A percentile compares a stretch with the other conserved stretches of the same genome.
Conservation (phyloP, 2,113 vertebrate species). For the Tragelaphus buxtoni region DNA sequence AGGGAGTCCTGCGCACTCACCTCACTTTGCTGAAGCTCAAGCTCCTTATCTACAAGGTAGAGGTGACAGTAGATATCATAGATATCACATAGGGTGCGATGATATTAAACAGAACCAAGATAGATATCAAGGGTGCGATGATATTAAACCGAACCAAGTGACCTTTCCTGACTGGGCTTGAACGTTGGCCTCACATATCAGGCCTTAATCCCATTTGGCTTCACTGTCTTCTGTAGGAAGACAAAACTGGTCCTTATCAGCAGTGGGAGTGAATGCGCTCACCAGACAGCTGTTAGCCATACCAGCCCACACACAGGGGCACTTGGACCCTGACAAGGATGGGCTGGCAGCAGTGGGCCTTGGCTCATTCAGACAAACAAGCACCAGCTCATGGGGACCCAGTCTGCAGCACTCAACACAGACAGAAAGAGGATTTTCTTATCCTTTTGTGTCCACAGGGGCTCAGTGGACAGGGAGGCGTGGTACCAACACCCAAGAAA, state of each 20-base stretch:
- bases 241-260: neutral
- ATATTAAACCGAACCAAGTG: neutral
- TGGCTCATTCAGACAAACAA: neutral
- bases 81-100: no score
- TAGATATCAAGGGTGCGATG: no score
- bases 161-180: neutral
- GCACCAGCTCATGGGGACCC: neutral
- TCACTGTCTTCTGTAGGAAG: neutral
- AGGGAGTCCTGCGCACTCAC: neutral
- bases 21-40: neutral
- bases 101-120: neutral
- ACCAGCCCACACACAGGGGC: rapidly evolving
- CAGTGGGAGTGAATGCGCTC: neutral
- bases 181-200: neutral
- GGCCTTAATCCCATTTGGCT: neutral
- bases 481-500: neutral
- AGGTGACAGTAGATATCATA: neutral
- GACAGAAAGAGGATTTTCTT: neutral
- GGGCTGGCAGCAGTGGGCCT: neutral
- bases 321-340: rapidly evolving
- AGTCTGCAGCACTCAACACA: neutral
- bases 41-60: neutral
- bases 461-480: neutral
- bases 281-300: neutral
- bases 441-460: neutral